phyloP scores from a whole-genome alignment of 2,888 invertebrate genomes.

The Gymnoscelis rufifasciata region DNA sequence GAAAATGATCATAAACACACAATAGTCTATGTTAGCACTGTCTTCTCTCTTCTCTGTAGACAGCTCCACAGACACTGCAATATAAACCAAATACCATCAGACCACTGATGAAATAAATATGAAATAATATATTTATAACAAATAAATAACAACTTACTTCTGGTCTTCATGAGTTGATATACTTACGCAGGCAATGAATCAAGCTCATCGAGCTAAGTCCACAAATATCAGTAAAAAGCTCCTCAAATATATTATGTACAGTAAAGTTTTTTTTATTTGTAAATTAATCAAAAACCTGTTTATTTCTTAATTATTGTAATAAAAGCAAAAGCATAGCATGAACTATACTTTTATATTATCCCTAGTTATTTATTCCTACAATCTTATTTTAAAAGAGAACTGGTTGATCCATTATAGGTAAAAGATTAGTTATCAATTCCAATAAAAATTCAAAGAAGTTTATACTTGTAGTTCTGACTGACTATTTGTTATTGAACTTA shows the following conservation, averaged over 20 bases:
- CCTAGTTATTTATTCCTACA: no score
- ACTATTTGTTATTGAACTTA: no score
- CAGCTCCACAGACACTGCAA: constrained; percentile 45
- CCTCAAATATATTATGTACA: constrained; percentile 13
- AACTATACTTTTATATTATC: no score
- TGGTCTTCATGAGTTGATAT: constrained; percentile 34
- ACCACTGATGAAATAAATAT: constrained; percentile 20
- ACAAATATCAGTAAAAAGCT: constrained; percentile 27
- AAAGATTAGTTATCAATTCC: no score
- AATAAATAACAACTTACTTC: constrained; percentile 59
- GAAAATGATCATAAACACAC: constrained; percentile 57
- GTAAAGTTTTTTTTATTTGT: no score
- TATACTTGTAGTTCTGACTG: no score
- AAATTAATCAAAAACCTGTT: no score
- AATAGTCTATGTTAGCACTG: constrained; percentile 32
- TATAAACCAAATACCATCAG: constrained; percentile 41
- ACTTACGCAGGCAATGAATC: constrained; percentile 34
- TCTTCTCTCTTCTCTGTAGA: constrained; percentile 42
- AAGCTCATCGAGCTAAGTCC: constrained; percentile 33
- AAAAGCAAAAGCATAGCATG: no score
- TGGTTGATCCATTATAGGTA: no score
- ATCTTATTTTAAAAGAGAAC: no score
- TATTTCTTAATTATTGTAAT: no score
- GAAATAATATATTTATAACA: constrained; percentile 34
- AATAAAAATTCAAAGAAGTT: no score